A percentile compares a stretch with the other conserved stretches of the same genome.
Evolutionary conservation across 2,113 vertebrate genomes (phyloP).

Genomic region (Phoxinus phoxinus): DNA sequence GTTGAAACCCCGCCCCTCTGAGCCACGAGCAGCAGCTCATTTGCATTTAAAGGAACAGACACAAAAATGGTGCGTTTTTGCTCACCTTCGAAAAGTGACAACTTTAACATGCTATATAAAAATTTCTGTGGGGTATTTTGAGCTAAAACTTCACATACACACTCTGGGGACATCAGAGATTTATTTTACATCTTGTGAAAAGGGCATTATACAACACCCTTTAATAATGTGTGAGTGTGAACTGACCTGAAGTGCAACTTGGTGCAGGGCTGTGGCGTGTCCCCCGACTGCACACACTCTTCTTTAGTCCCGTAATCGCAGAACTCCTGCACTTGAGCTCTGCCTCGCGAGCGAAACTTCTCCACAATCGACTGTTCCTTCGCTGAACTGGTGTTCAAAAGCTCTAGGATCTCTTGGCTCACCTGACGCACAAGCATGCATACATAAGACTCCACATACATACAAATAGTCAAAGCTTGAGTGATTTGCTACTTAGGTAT

Average conservation of each 20-base stretch:
- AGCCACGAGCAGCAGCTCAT: no score
- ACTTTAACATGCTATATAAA: no score
- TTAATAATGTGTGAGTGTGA: neutral
- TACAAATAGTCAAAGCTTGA: neutral
- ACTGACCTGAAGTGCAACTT: slow-evolving; percentile 89
- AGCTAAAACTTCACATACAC: no score
- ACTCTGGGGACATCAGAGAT: no score
- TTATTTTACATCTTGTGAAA: no score
- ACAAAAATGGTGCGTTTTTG: no score
- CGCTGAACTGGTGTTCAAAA: slow-evolving; percentile 90
- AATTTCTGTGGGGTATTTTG: no score
- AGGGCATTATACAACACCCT: no score
- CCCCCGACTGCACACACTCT: slow-evolving; percentile 85
- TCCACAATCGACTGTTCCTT: slow-evolving; percentile 95
- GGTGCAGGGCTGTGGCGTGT: slow-evolving; percentile 84
- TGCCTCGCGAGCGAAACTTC: slow-evolving; percentile 90
- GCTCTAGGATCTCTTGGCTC: slow-evolving; percentile 91
- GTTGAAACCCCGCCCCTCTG: no score
- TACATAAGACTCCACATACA: neutral
- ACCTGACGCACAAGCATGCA: slow-evolving; percentile 72
- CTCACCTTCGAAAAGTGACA: no score
- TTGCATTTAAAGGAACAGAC: no score
- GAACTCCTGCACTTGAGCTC: slow-evolving; percentile 94
- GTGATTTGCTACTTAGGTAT: neutral
- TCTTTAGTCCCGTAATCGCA: slow-evolving; percentile 95